Evolutionary conservation across 1,140 invertebrate species (phyloP).

Genomic region (Lerema accius): DNA sequence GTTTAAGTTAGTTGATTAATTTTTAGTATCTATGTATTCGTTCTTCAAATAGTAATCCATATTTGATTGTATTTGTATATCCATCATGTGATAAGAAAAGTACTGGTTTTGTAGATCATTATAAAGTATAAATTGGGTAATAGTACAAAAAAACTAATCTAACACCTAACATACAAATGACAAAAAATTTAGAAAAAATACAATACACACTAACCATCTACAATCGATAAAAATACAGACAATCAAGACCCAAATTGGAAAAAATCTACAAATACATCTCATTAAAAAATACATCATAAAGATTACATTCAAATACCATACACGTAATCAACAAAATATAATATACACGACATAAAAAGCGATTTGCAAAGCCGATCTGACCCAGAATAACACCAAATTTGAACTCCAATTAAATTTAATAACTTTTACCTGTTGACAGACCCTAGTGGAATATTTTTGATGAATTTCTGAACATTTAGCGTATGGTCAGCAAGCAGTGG

Average conservation of each 20-base stretch:
- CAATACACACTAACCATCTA: background rate
- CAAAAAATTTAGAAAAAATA: background rate
- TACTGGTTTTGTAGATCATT: too few relatives aligned
- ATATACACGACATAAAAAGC: slow-evolving; percentile 26
- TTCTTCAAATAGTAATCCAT: too few relatives aligned
- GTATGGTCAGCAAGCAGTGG: slow-evolving; percentile 28
- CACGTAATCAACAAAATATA: slow-evolving; percentile 17
- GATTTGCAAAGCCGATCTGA: slow-evolving; percentile 17
- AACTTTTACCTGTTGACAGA: slow-evolving; percentile 16
- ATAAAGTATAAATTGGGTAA: too few relatives aligned
- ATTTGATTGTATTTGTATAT: too few relatives aligned
- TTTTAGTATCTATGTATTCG: too few relatives aligned
- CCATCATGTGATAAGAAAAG: too few relatives aligned
- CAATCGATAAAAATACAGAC: background rate
- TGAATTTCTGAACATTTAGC: slow-evolving; percentile 9
- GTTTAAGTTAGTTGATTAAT: too few relatives aligned
- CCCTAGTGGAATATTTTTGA: background rate
- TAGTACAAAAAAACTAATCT: too few relatives aligned
- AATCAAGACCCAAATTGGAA: background rate
- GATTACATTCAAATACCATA: slow-evolving; percentile 3
- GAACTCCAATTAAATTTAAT: background rate
- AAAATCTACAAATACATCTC: slow-evolving; percentile 26
- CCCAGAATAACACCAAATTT: slow-evolving; percentile 14
- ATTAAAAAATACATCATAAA: slow-evolving; percentile 21
- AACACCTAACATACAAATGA: too few relatives aligned